Evolutionary conservation across 2,888 invertebrate species (phyloP).

Genomic region (Ischnus inquisitorius): DNA sequence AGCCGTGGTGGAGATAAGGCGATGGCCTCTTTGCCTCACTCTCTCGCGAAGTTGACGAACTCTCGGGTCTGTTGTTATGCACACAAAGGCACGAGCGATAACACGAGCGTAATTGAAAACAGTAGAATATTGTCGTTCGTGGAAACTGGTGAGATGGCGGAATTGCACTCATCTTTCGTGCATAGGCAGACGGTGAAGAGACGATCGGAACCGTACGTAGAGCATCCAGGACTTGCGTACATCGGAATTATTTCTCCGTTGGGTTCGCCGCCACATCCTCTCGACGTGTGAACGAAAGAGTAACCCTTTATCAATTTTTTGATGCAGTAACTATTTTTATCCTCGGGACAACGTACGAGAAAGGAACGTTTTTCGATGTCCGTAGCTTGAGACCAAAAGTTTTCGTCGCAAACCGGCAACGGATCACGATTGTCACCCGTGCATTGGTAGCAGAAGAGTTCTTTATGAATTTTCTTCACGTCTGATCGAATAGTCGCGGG

Average conservation of each 20-base stretch:
- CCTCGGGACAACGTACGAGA: conserved; percentile 43
- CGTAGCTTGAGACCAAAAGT: conserved; percentile 45
- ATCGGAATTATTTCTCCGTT: not conserved
- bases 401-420: conserved; percentile 52
- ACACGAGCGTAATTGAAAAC: not conserved
- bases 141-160: not conserved
- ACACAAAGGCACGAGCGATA: not conserved
- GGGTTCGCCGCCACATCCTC: conserved; percentile 18
- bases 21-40: not conserved
- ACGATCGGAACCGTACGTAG: not conserved
- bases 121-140: not conserved
- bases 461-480: not conserved
- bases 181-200: conserved; percentile 41
- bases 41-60: not conserved
- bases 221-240: not conserved
- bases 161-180: conserved; percentile 37
- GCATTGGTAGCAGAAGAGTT: conserved; percentile 49
- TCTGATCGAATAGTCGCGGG: not conserved
- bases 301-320: conserved; percentile 30
- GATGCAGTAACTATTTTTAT: conserved; percentile 39
- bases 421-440: conserved; percentile 40
- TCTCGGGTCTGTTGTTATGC: not conserved
- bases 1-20: not conserved
- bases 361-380: conserved; percentile 31
- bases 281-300: conserved; percentile 22